Base-by-base conservation (phyloP, 92 coral and sea anemone species). In the Desmophyllum pertusum region DNA sequence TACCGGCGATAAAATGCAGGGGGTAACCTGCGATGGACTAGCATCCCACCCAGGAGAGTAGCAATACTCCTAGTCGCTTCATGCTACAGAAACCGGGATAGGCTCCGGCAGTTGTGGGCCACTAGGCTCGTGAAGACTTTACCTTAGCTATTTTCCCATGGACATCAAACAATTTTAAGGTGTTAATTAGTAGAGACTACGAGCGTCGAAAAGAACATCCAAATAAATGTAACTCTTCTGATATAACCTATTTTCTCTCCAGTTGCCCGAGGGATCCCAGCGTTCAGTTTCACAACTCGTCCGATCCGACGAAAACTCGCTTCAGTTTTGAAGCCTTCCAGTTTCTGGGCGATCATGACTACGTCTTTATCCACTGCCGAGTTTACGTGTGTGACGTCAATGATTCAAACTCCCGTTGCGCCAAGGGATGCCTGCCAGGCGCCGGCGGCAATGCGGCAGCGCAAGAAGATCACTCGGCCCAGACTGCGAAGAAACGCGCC, bases 321-420 rank as follows among this genome's bases (percentile, higher is more conserved):
- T 94, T 94, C 83, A 94, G 98, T 73, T 83, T 94, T 23, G 91
- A 94, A 71, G 88, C 87, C 23, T 94, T 94, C 78, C 66, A 94
- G 87, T 94, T 94, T 81, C 87, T 89, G 7, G 95, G 98, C 30
- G 89, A 81, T 41, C 94, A 91, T 73, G 95, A 94, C 46, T 94
- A 91, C 45, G 98, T 94, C 72, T 94, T 91, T 50, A 73, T 94
- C 38, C 98, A 94, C 77, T 94, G 98, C 68, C 98, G 90, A 75
- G 92, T 94, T 39, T 62, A 85, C 23, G 98, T 94, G 19, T 94
- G 98, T 42, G 92, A 91, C 71, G 93, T 84, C 13, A 88, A 86
- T 38, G 93, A 94, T 71, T 50, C 59, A 17, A 79, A 91, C 77
- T 94, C 98, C 38, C 95, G 95, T 69, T 94, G 98, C 70, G 88